Evolutionary conservation across 2,888 invertebrate species (phyloP).

Genomic region (Scaptomyza tumidula): DNA sequence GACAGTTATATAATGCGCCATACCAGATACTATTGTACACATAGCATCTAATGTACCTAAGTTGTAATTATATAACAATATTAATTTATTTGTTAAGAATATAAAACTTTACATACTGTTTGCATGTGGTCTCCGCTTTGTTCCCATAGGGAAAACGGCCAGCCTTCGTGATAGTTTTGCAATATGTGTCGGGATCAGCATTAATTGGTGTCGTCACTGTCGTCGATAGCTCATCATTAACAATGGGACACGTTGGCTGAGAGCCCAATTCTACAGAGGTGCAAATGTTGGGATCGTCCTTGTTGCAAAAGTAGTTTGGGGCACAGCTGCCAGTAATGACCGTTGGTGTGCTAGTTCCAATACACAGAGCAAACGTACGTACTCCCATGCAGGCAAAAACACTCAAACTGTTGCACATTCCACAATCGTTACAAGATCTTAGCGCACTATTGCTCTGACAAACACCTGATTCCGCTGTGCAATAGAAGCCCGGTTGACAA

Average conservation of each 20-base stretch:
- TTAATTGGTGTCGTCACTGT: background rate
- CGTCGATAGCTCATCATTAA: conserved; percentile 25
- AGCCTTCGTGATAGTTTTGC: conserved; percentile 17
- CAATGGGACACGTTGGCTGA: conserved; percentile 47
- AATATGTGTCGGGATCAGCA: conserved; percentile 41
- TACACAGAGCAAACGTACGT: conserved; percentile 57
- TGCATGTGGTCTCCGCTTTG: conserved; percentile 48
- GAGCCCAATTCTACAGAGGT: conserved; percentile 17
- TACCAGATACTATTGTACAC: conserved; percentile 17
- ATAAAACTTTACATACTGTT: conserved; percentile 46
- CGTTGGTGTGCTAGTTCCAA: conserved; percentile 19
- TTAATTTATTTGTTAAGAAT: background rate
- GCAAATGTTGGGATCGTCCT: conserved; percentile 46
- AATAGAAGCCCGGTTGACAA: conserved; percentile 49
- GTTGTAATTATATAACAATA: background rate
- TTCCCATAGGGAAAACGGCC: conserved; percentile 70
- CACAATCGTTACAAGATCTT: conserved; percentile 31
- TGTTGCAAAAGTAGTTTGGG: conserved; percentile 41
- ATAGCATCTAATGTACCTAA: conserved; percentile 60
- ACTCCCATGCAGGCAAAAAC: conserved; percentile 59
- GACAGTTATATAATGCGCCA: conserved; percentile 59
- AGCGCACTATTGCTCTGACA: conserved; percentile 19
- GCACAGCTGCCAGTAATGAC: conserved; percentile 50
- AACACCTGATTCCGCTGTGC: conserved; percentile 35
- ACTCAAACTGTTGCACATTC: conserved; percentile 30